These are phyloP conservation scores for Acrocephalus kingi DNA, from an alignment of 2,113 vertebrate genomes.

Conservation along the genomic window DNA sequence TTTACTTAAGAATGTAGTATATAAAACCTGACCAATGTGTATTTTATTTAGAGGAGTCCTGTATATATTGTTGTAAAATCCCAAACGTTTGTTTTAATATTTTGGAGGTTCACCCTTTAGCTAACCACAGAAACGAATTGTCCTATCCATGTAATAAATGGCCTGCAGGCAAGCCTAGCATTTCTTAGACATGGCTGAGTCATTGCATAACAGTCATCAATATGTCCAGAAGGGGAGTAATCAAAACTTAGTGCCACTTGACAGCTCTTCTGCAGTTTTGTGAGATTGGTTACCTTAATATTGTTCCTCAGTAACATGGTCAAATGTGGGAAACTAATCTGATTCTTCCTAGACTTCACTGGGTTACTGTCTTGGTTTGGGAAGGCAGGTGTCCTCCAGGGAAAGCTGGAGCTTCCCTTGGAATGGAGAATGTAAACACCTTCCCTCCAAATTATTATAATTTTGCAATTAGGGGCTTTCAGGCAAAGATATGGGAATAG, in stretches of 20 bases:
- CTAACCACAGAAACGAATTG: neutral
- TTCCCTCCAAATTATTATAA: no score
- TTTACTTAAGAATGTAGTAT: neutral
- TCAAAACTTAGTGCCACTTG: neutral
- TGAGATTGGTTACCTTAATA: neutral
- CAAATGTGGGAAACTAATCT: neutral
- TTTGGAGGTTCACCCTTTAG: neutral
- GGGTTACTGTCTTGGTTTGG: neutral
- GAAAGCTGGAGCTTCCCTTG: no score
- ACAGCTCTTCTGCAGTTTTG: neutral
- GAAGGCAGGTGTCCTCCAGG: no score
- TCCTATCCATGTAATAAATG: neutral
- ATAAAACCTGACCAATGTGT: neutral
- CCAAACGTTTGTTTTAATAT: neutral
- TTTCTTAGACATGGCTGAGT: neutral
- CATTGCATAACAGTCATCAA: neutral
- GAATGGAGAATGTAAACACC: no score
- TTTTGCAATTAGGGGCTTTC: no score
- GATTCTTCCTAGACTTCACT: neutral
- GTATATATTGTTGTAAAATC: conserved; percentile 25
- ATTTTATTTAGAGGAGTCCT: conserved; percentile 34
- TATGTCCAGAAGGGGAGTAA: neutral
- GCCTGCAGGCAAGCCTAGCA: neutral
- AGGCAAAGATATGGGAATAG: no score
- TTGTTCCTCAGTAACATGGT: neutral